phyloP scores from a whole-genome alignment of 1,140 invertebrate genomes.

The Drosophila yakuba region DNA sequence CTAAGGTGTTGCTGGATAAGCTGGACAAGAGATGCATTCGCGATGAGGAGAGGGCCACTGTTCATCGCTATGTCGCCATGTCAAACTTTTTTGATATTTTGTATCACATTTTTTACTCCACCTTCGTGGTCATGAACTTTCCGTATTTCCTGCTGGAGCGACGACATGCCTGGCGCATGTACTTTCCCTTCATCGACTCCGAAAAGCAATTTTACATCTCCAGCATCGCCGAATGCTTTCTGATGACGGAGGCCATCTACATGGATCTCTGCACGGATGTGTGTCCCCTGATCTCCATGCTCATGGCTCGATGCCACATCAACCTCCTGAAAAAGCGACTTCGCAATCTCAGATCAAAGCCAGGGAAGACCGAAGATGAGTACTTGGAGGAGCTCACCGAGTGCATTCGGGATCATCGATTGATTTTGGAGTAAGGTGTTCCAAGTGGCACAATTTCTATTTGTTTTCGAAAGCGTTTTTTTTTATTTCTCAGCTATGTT shows the following conservation, averaged over 20 bases:
- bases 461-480: background rate
- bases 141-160: slow-evolving; percentile 2
- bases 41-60: background rate
- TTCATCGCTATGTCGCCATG: slow-evolving; percentile 38
- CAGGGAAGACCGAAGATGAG: slow-evolving; percentile 9
- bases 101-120: slow-evolving; percentile 26
- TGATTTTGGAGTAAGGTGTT: slow-evolving; percentile 53
- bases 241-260: slow-evolving; percentile 38
- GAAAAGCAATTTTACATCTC: slow-evolving; percentile 27
- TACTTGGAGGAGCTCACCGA: slow-evolving; percentile 41
- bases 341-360: slow-evolving; percentile 17
- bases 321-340: slow-evolving; percentile 40
- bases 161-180: slow-evolving; percentile 48
- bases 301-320: slow-evolving; percentile 42
- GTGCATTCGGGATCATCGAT: slow-evolving; percentile 53
- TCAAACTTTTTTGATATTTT: slow-evolving; percentile 29
- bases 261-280: slow-evolving; percentile 55
- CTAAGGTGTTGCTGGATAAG: slow-evolving; percentile 39
- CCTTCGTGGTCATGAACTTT: slow-evolving; percentile 21
- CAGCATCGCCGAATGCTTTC: slow-evolving; percentile 4
- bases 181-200: slow-evolving; percentile 49
- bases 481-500: slow-evolving; percentile 31
- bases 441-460: background rate
- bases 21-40: slow-evolving; percentile 46
- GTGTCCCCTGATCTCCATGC: slow-evolving; percentile 48